Evolutionary conservation across 2,888 invertebrate species (phyloP).

Genomic region (Barypeithes pellucidus): DNA sequence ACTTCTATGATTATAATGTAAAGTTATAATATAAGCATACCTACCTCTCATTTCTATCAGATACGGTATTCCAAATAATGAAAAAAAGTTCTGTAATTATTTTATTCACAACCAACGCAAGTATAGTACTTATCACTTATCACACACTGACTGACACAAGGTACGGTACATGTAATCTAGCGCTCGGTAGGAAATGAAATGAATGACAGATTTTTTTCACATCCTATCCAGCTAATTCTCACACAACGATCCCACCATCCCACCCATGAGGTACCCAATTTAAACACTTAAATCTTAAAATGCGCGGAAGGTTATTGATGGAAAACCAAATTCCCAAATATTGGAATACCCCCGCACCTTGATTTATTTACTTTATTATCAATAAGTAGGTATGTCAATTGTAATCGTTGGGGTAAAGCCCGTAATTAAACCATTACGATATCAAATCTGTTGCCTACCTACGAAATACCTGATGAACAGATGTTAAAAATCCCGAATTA

Average conservation of each 20-base stretch:
- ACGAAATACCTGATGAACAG: background rate
- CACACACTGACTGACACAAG: background rate
- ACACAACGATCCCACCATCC: background rate
- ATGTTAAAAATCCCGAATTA: background rate
- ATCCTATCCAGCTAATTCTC: background rate
- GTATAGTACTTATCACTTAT: too few relatives aligned
- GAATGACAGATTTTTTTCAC: background rate
- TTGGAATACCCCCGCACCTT: conserved; percentile 3
- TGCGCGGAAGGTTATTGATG: background rate
- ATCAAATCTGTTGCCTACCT: background rate
- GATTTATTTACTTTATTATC: conserved; percentile 5
- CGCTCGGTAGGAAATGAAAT: background rate
- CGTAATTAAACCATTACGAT: background rate
- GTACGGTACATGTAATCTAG: background rate
- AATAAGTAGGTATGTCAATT: background rate
- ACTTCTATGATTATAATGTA: too few relatives aligned
- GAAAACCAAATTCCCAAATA: conserved; percentile 13
- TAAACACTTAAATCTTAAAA: conserved; percentile 7
- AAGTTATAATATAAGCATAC: too few relatives aligned
- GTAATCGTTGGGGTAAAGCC: conserved; percentile 3
- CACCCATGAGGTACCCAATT: background rate
- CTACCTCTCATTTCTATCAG: conserved; percentile 4
- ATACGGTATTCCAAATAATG: background rate
- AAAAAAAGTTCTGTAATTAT: too few relatives aligned
- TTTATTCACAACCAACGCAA: background rate